Evolutionary conservation across 2,888 invertebrate species (phyloP).

Genomic region (Ischnus inquisitorius): DNA sequence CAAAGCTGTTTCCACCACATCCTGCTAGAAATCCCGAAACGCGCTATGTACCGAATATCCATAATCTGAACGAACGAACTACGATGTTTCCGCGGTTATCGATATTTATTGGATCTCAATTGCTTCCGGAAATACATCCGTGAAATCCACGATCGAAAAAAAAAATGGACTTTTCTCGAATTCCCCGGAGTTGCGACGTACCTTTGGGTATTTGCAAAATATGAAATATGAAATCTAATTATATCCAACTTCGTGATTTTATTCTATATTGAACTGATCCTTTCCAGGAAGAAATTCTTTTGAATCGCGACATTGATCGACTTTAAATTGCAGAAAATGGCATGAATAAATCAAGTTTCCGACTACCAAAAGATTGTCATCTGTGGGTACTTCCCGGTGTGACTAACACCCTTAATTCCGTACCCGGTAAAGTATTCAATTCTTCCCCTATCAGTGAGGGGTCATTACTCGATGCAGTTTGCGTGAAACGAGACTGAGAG

Average conservation of each 20-base stretch:
- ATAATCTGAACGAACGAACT: not conserved
- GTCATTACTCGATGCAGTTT: too few species aligned
- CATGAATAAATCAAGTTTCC: too few species aligned
- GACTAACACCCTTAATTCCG: too few species aligned
- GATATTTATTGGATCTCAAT: not conserved
- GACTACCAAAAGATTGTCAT: too few species aligned
- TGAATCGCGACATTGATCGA: too few species aligned
- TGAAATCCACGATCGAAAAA: not conserved
- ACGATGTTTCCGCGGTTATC: not conserved
- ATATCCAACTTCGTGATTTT: not conserved
- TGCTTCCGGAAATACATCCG: not conserved
- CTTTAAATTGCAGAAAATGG: too few species aligned
- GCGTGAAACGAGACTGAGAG: too few species aligned
- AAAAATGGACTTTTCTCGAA: not conserved
- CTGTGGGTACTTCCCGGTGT: too few species aligned
- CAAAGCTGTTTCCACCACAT: slow-evolving; percentile 15
- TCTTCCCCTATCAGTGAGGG: too few species aligned
- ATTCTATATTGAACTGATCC: too few species aligned
- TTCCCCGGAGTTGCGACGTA: not conserved
- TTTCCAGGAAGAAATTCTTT: too few species aligned
- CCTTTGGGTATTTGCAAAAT: not conserved
- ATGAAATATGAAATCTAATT: not conserved
- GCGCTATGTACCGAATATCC: not conserved
- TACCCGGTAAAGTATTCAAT: too few species aligned
- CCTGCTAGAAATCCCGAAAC: not conserved